Percentiles rank a stretch among this genome's conserved stretches.
These are phyloP conservation scores for Ailuropoda melanoleuca DNA, from an alignment of 2,113 vertebrate genomes.

Conservation along the genomic window DNA sequence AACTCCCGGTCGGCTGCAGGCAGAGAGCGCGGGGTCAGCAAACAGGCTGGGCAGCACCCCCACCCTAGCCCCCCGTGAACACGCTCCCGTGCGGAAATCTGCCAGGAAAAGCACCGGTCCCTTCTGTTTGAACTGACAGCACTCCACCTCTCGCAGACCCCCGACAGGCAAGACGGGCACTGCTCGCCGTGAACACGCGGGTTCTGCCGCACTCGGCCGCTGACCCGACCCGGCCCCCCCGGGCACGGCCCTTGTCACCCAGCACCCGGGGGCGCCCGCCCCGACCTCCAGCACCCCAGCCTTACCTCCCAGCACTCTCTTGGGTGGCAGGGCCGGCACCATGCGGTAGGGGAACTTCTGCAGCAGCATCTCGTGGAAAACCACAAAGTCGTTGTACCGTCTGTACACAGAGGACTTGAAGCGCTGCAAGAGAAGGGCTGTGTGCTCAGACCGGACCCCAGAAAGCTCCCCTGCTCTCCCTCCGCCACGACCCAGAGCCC, in stretches of 20 bases:
- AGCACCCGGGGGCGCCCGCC: background rate
- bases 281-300: fast-evolving
- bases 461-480: background rate
- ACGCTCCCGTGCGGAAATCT: fast-evolving
- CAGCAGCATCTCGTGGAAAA: conserved; percentile 95
- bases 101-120: background rate
- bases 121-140: background rate
- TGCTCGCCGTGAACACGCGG: no score
- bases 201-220: fast-evolving
- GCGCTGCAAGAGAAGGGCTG: conserved; percentile 79
- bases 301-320: conserved; percentile 95
- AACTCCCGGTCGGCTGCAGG: conserved; percentile 92
- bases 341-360: conserved; percentile 95
- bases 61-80: background rate
- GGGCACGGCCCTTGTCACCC: no score
- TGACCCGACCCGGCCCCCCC: no score
- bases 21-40: background rate
- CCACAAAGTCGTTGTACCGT: conserved; percentile 96
- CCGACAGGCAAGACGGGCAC: background rate
- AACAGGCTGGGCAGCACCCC: background rate
- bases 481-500: fast-evolving
- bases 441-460: background rate
- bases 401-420: conserved; percentile 93
- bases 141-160: fast-evolving
- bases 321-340: conserved; percentile 95